Base-by-base conservation (phyloP, 2,888 invertebrate species). In the Molanna angustata region DNA sequence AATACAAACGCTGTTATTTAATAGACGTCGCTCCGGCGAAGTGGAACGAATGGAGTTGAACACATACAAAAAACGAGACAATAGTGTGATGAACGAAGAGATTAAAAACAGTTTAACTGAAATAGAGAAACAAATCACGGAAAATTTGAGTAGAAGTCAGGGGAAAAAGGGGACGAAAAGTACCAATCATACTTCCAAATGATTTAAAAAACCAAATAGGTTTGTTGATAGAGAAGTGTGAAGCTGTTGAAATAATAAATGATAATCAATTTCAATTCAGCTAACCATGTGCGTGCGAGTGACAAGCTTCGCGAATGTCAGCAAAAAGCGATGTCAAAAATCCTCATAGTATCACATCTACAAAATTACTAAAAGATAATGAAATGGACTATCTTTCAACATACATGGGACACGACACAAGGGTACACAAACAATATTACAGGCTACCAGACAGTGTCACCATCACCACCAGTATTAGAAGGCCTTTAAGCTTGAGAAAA, bases 311-410 rank as follows among this genome's bases (percentile, higher is more conserved):
- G 35, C 9, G 35, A 35, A 13, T 35, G 4, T 9, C 35, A 35
- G 41, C 18, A 20, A 19, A 11, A 35, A 35, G 35, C 35, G 41
- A 21, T n/a, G 41, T 19, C 3, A 41, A 20, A 41, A 21, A 41
- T 41, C 20, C 35, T 13, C 33, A 21, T n/a, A 39, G 16, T n/a
- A 35, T 35, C 13, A 35, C 35, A 35, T 35, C 35, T 35, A 35
- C 13, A 14, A 35, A 35, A 35, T n/a, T 35, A 35, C 3, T 63
- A 16, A 58, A 47, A 6, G 62, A 62, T 52, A 62, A 61, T 49
- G 63, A 63, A 50, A 40, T 33, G 19, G 63, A 62, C 41, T 64
- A 62, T 61, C 40, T 64, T 13, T 63, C 62, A 2, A 41, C 61
- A 33, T 63, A 61, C 54, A 40, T 64, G 21, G 63, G 64, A 1